Percentiles rank a stretch among this genome's conserved stretches.
phyloP scores from a whole-genome alignment of 1,140 invertebrate genomes.

The Pogonomyrmex barbatus region DNA sequence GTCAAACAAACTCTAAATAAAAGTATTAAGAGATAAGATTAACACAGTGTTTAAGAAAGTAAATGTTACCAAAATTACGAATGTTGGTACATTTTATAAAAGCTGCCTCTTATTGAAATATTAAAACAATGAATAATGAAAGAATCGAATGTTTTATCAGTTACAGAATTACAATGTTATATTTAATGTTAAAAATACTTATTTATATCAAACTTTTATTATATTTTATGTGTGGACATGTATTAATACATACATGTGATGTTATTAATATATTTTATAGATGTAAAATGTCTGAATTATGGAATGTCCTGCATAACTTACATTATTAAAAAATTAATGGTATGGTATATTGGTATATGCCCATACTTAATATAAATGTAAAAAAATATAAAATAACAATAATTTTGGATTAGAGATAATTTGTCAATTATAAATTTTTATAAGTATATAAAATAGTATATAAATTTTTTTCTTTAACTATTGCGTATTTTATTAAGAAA shows the following conservation, averaged over 20 bases:
- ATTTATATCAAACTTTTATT: conserved; percentile 12
- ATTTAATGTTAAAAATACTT: conserved; percentile 18
- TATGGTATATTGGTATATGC: neutral
- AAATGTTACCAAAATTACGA: conserved; percentile 15
- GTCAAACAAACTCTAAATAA: conserved; percentile 5
- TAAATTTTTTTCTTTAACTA: conserved; percentile 30
- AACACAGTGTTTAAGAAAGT: conserved; percentile 36
- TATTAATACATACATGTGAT: neutral
- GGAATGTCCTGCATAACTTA: neutral
- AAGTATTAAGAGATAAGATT: conserved; percentile 6
- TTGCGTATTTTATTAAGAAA: conserved; percentile 23
- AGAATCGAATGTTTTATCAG: neutral
- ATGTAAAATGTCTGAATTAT: neutral
- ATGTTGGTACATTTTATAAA: conserved; percentile 3
- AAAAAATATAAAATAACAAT: neutral
- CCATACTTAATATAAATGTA: neutral
- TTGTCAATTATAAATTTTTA: conserved; percentile 23
- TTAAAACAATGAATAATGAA: conserved; percentile 6
- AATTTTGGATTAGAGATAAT: conserved; percentile 8
- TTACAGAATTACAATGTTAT: conserved; percentile 15
- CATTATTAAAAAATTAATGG: conserved; percentile 19
- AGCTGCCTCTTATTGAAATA: conserved; percentile 25
- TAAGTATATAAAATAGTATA: conserved; percentile 28
- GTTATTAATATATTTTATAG: neutral
- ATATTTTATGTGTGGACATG: neutral